Percentiles rank a stretch among this genome's conserved stretches.
These are phyloP conservation scores for Sinohyriopsis cumingii DNA, from an alignment of 2,888 invertebrate species.

Conservation along the genomic window DNA sequence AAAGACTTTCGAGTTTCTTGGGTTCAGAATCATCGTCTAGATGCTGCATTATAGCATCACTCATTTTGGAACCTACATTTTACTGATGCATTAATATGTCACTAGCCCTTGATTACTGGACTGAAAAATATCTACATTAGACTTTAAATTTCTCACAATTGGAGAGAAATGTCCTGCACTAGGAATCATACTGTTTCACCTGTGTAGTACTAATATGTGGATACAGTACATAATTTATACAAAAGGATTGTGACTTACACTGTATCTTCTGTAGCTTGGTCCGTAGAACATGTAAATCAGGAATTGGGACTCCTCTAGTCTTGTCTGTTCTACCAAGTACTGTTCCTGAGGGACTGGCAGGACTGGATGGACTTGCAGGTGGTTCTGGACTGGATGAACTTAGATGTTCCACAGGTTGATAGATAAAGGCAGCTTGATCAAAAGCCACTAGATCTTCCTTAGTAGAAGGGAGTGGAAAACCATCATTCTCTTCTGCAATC, in stretches of 20 bases:
- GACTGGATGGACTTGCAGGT: background rate
- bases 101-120: no score
- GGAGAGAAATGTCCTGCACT: no score
- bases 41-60: no score
- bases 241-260: constrained; percentile 14
- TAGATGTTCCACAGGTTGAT: constrained; percentile 8
- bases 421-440: constrained; percentile 45
- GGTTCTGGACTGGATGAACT: background rate
- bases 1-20: no score
- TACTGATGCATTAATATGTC: no score
- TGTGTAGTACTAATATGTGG: no score
- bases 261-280: constrained; percentile 41
- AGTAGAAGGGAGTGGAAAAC: constrained; percentile 57
- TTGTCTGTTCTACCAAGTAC: constrained; percentile 1
- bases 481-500: constrained; percentile 53
- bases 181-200: no score
- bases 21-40: no score
- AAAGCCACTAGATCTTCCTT: constrained; percentile 50
- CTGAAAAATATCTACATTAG: no score
- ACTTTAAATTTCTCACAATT: no score
- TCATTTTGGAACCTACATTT: no score
- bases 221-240: no score
- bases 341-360: constrained; percentile 3
- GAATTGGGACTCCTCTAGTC: constrained; percentile 29
- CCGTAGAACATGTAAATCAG: constrained; percentile 36